Base-by-base conservation (phyloP, 2,888 invertebrate genomes). In the Endotricha flammealis region DNA sequence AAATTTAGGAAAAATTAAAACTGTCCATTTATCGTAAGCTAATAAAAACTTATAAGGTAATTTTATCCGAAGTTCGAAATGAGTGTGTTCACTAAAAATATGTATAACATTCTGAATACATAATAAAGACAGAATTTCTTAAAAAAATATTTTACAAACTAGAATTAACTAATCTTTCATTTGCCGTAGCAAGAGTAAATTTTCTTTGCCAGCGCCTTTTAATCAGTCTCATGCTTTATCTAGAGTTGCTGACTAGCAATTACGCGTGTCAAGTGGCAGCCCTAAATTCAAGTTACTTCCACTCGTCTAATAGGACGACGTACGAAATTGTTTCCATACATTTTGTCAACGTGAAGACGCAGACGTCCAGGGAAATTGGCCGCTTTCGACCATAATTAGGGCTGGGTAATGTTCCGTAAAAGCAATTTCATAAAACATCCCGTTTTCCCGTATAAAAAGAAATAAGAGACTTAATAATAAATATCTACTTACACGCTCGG, bases 381-480 rank as follows among this genome's bases (percentile, higher is more conserved):
- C 68, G 31, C 8, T 20, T 20, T 8, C 61, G 41, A 48, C 64
- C 74, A 77, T 83, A 85, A 86, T 86, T 85, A 86, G 79, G 78
- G 64, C 66, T 49, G 75, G 74, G 69, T 81, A 85, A 85, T 81
- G 82, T 83, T 55, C 63, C 70, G 76, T 79, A 85, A 86, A 86
- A 82, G 82, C 81, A 85, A 85, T 83, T 85, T 83, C 76, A 81
- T 83, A 83, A 81, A 82, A 83, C 73, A 78, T 81, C 76, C 73
- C 69, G 64, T 77, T 72, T 66, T 60, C 46, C 54, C 53, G 55
- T 72, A 74, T 76, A 76, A 78, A 81, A 80, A 77, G 72, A 75
- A 77, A 81, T 72, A 79, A 75, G 76, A 72, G 70, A 76, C 74
- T n/a, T n/a, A n/a, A 76, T 72, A 78, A 78, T 79, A 77, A 77